Evolutionary conservation across 1,140 invertebrate species (phyloP), one percentile per base, ranked within the genome.

Genomic region (Heliconius himera): DNA sequence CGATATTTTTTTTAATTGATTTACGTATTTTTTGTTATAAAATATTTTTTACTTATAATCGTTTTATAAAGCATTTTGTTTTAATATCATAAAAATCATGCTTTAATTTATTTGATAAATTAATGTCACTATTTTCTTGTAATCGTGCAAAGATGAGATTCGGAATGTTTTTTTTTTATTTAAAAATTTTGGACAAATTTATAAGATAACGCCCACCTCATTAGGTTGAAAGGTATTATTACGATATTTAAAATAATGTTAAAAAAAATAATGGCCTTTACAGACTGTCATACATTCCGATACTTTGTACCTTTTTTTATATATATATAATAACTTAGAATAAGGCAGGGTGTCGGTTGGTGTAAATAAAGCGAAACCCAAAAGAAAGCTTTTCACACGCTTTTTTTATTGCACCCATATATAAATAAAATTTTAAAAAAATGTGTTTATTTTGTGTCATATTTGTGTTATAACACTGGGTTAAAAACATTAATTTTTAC

Each of bases 261-360:
- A 29, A 22, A 11, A 29, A 29, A 66, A 66, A 13, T 13, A 38
- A 22, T 13, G 18, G 33, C 60, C 46, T 78, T 38, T 36, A 73
- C 33, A 80, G 70, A 76, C 74, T 76, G 74, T 82, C 41, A 60
- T 81, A 87, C 84, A 89, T 86, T 86, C 86, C 88, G 82, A 73
- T 73, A 81, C 79, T 80, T 54, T 51, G 73, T 82, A 82, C 77
- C 78, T 84, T 76, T 26, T 33, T 66, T 38, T 36, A 13, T 33
- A 33, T 22, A 70, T 38, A 66, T 74, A 81, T 70, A 51, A 73
- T 29, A 60, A 78, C 22, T 66, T 73, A 54, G 51, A n/a, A 54
- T 84, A 79, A 76, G 73, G 29, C 74, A 83, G 76, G 81, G 83
- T 84, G 81, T 78, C 46, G 82, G 85, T 81, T 83, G 81, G 78